Percentiles rank a stretch among this genome's conserved stretches.
phyloP scores from a whole-genome alignment of 2,113 vertebrate genomes.

The Chunga burmeisteri region DNA sequence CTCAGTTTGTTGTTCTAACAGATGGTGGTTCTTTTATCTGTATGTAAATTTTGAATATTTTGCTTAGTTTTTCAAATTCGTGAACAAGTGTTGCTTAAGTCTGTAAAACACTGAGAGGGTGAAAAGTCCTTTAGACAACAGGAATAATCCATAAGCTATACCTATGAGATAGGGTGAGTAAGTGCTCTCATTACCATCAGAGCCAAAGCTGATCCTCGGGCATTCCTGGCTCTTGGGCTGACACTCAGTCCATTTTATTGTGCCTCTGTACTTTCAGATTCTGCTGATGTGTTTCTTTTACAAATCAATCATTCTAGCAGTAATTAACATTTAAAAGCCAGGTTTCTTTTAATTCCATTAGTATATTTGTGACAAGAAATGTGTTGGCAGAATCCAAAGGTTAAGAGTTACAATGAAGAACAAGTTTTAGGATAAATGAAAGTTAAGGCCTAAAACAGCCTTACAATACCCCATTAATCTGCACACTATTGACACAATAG shows the following conservation, averaged over 20 bases:
- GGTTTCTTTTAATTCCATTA: conserved; percentile 63
- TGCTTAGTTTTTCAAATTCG: not conserved
- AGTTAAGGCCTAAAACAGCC: conserved; percentile 72
- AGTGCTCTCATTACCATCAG: not conserved
- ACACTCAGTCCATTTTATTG: not conserved
- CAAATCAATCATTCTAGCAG: conserved; percentile 49
- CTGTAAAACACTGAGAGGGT: not conserved
- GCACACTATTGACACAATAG: conserved; percentile 68
- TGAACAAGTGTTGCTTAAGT: not conserved
- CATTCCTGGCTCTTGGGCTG: not conserved
- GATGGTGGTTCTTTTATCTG: not conserved
- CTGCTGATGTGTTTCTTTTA: conserved; percentile 53
- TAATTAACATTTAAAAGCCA: conserved; percentile 67
- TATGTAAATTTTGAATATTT: not conserved
- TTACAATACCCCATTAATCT: conserved; percentile 73
- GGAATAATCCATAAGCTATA: not conserved
- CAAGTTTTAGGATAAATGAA: conserved; percentile 73
- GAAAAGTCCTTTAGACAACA: not conserved
- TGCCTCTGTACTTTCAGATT: conserved; percentile 12
- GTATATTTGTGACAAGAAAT: conserved; percentile 64
- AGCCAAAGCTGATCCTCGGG: not conserved
- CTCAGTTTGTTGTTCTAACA: not conserved
- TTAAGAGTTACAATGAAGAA: conserved; percentile 75
- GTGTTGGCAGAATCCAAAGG: conserved; percentile 69
- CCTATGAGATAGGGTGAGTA: not conserved